Percentiles rank a stretch among this genome's conserved stretches.
Conservation (phyloP, 2,888 invertebrate species). For the Cistogaster globosa region DNA sequence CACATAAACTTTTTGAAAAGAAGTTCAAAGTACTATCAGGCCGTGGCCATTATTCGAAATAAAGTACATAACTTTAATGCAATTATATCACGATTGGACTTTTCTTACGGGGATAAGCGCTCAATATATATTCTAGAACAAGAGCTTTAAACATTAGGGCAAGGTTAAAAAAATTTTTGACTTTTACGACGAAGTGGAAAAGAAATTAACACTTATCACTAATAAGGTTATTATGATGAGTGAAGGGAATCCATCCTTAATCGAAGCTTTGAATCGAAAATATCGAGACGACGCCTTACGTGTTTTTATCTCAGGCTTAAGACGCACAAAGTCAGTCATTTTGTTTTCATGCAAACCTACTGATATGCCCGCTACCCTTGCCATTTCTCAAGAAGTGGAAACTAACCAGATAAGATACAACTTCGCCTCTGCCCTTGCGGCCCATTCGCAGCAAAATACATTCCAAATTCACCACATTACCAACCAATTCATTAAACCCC, state of each 20-base stretch:
- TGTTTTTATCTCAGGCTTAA: slow-evolving; percentile 31
- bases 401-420: slow-evolving; percentile 54
- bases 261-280: slow-evolving; percentile 31
- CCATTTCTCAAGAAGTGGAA: slow-evolving; percentile 55
- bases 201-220: slow-evolving; percentile 31
- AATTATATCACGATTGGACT: slow-evolving; percentile 40
- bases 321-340: slow-evolving; percentile 5
- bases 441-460: too few relatives aligned
- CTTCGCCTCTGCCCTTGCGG: too few relatives aligned
- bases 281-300: slow-evolving; percentile 35
- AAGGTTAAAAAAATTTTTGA: slow-evolving; percentile 27
- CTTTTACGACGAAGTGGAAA: slow-evolving; percentile 46
- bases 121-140: slow-evolving; percentile 49
- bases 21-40: slow-evolving; percentile 8
- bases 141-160: slow-evolving; percentile 41
- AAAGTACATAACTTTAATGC: slow-evolving; percentile 41
- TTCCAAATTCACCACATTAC: too few relatives aligned
- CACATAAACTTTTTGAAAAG: slow-evolving; percentile 39
- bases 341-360: slow-evolving; percentile 54
- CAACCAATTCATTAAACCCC: slow-evolving; percentile 20
- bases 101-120: slow-evolving; percentile 48
- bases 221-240: slow-evolving; percentile 30
- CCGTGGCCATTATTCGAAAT: slow-evolving; percentile 41
- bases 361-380: slow-evolving; percentile 60
- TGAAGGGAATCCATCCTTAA: slow-evolving; percentile 49